Evolutionary conservation across 2,888 invertebrate species (phyloP), one percentile per base, ranked within the genome.

Genomic region (Erebia epiphron): DNA sequence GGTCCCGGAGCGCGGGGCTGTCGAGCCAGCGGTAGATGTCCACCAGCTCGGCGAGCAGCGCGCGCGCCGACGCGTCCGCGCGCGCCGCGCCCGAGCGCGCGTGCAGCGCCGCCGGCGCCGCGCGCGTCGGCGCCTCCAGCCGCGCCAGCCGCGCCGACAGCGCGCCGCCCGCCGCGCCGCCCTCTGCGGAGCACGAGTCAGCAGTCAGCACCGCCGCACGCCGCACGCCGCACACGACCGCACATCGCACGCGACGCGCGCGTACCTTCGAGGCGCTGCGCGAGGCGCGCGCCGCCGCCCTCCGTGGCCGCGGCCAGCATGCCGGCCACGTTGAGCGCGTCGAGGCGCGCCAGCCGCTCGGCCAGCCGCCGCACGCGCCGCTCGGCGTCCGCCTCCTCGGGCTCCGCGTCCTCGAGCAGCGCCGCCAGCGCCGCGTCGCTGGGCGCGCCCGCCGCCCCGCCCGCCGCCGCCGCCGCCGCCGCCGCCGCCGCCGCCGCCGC

Each of bases 321-420:
- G 97, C 94, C 98, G 96, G 79, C 97, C 96, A 81, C 98, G 96
- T 75, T 97, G 96, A 87, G 87, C 68, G 89, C 88, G 78, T 89
- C 91, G 52, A 90, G 86, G 71, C 97, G 95, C 46, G 98, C 97
- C 68, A 99, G 91, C 83, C 98, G 97, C 82, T 96, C 96, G 4
- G 97, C 97, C 50, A 99, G 93, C 73, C 92, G 96, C 18, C 83
- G 85, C 94, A 95, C 95, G 82, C 95, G 95, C 18, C 93, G 94
- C 89, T 96, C 96, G 11, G 97, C 97, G 90, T 97, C 96, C 68
- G 96, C 96, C 72, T 98, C 97, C n/a, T 97, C 98, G 86, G 96
- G 96, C 84, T 97, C 96, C 82, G 97, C 97, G 58, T 76, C 79
- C 41, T 79, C 80, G 92, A 99, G 96, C 75, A 99, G 93, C 78